Percentiles rank a stretch among this genome's conserved stretches.
Conservation (phyloP, 2,113 vertebrate species). For the Sapayoa aenigma region DNA sequence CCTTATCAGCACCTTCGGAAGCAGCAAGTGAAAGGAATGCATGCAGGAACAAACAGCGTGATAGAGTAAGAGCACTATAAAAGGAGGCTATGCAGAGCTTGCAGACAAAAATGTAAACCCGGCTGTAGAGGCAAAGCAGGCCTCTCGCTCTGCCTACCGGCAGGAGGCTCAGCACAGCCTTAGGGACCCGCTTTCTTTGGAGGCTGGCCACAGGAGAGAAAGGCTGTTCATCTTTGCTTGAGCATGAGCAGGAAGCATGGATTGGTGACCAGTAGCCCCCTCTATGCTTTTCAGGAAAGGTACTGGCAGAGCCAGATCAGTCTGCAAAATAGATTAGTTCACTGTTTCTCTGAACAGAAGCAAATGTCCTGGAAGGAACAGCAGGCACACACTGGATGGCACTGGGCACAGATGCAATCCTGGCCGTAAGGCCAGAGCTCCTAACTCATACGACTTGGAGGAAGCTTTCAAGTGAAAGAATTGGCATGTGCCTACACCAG, state of each 20-base stretch:
- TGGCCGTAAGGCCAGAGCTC: not conserved
- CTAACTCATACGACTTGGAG: not conserved
- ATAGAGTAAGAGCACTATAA: slow-evolving; percentile 1
- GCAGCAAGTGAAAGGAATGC: not conserved
- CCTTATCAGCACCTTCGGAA: not conserved
- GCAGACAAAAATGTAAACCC: not conserved
- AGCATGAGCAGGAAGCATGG: not conserved
- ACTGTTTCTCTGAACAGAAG: not conserved
- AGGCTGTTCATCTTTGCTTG: not conserved
- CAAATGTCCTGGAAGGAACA: not conserved
- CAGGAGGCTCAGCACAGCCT: not conserved
- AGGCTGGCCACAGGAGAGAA: not conserved
- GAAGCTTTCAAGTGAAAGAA: not conserved
- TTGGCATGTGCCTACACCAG: not conserved
- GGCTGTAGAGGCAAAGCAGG: not conserved
- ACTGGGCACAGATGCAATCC: not conserved
- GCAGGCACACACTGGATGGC: not conserved
- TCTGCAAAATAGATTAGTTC: not conserved
- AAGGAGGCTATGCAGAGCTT: not conserved
- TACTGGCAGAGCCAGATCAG: not conserved
- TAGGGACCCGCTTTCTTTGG: not conserved
- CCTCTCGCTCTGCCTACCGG: not conserved
- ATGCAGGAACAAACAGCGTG: not conserved
- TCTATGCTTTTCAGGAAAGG: not conserved
- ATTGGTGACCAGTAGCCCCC: not conserved